Conservation (phyloP, 2,888 invertebrate genomes). For the Magallana nippona region DNA sequence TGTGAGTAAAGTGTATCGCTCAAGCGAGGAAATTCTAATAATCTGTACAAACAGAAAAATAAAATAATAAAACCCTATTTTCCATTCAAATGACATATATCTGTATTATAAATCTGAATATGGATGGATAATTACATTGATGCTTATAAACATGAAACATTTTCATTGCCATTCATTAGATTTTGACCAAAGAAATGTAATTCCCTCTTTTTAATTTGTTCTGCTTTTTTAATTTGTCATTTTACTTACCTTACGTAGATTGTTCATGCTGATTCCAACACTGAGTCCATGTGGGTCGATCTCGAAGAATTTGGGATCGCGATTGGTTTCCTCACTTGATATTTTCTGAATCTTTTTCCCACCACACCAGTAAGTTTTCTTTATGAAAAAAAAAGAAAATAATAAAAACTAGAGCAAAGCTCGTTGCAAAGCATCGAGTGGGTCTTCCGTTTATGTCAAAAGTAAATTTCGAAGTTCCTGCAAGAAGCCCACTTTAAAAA, state of each 20-base stretch:
- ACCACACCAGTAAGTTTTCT: conserved; percentile 12
- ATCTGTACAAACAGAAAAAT: no score
- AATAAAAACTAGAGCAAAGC: neutral
- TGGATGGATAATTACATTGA: neutral
- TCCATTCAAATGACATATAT: no score
- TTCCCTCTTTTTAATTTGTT: neutral
- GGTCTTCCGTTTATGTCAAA: no score
- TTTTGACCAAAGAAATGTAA: neutral
- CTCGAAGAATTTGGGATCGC: conserved; percentile 79
- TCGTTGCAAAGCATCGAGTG: no score
- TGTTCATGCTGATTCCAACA: conserved; percentile 82
- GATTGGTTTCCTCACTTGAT: neutral
- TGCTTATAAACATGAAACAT: neutral
- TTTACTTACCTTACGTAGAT: conserved; percentile 70
- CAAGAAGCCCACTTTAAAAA: no score
- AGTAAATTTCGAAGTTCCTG: no score
- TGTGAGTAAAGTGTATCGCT: no score
- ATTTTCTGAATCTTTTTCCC: neutral
- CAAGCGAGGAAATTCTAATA: no score
- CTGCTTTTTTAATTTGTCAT: no score
- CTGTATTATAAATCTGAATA: no score
- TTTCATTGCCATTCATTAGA: neutral
- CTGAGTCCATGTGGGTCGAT: conserved; percentile 81
- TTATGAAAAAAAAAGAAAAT: neutral
- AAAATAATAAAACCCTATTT: no score